phyloP scores from a whole-genome alignment of 2,113 vertebrate species.

The Varanus komodoensis region DNA sequence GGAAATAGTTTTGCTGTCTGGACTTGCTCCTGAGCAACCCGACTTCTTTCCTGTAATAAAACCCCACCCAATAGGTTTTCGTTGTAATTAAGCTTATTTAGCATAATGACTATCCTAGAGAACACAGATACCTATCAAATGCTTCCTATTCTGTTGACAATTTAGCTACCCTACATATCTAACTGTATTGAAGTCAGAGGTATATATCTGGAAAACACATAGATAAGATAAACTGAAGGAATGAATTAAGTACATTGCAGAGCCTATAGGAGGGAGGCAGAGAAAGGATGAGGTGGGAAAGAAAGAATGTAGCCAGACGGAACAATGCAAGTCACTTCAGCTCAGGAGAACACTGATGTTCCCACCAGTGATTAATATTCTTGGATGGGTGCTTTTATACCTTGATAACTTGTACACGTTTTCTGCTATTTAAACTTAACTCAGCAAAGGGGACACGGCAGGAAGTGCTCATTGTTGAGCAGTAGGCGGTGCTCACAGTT shows the following conservation, averaged over 20 bases:
- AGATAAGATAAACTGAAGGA: slow-evolving; percentile 42
- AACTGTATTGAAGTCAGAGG: slow-evolving; percentile 31
- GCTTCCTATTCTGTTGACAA: slow-evolving; percentile 54
- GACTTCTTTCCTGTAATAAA: slow-evolving; percentile 64
- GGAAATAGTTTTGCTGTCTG: slow-evolving; percentile 67
- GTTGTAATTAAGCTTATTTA: slow-evolving; percentile 59
- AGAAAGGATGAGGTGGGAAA: background rate
- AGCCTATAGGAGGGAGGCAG: background rate
- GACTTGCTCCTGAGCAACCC: slow-evolving; percentile 60
- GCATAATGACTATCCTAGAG: slow-evolving; percentile 65
- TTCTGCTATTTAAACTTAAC: slow-evolving; percentile 70
- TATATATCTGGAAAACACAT: slow-evolving; percentile 25
- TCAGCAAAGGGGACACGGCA: slow-evolving; percentile 63
- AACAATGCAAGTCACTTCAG: slow-evolving; percentile 71
- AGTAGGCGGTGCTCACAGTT: slow-evolving; percentile 65
- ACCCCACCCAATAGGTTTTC: slow-evolving; percentile 59
- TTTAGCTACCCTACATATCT: slow-evolving; percentile 53
- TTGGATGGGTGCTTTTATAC: slow-evolving; percentile 70
- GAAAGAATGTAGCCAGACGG: slow-evolving; percentile 42
- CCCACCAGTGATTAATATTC: slow-evolving; percentile 67
- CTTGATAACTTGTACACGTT: slow-evolving; percentile 70
- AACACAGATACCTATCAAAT: slow-evolving; percentile 44
- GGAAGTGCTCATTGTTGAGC: slow-evolving; percentile 56
- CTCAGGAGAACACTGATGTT: slow-evolving; percentile 66
- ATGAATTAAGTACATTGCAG: slow-evolving; percentile 47